These are phyloP conservation scores for Centropristis striata DNA, from an alignment of 2,113 vertebrate species.

Conservation along the genomic window DNA sequence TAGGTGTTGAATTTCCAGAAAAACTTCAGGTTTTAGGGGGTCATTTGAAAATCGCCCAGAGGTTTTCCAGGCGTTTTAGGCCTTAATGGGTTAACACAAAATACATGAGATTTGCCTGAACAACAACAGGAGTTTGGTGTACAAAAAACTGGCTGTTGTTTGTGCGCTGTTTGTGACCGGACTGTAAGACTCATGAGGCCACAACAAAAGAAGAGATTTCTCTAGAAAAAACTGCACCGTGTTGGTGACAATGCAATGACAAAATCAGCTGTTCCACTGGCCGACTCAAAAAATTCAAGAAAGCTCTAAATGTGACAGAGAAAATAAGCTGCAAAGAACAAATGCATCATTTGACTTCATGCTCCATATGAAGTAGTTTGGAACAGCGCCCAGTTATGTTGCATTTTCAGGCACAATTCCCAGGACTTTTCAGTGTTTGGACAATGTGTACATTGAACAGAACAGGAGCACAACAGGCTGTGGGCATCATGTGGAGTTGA, in stretches of 20 bases:
- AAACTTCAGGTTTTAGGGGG: too few relatives aligned
- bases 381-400: constrained; percentile 39
- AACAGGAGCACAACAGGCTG: constrained; percentile 44
- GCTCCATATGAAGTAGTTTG: constrained; percentile 50
- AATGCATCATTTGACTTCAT: constrained; percentile 52
- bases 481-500: constrained; percentile 70
- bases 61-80: too few relatives aligned
- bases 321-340: constrained; percentile 47
- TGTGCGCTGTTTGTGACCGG: constrained; percentile 37
- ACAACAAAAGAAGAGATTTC: constrained; percentile 62
- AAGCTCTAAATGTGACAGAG: constrained; percentile 40
- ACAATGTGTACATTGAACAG: constrained; percentile 76
- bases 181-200: constrained; percentile 59
- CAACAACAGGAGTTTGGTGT: constrained; percentile 48
- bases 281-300: constrained; percentile 65
- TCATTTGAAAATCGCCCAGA: too few relatives aligned
- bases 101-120: constrained; percentile 52
- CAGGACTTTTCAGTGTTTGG: constrained; percentile 55
- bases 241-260: constrained; percentile 50
- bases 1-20: too few relatives aligned
- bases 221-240: constrained; percentile 58
- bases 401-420: constrained; percentile 55
- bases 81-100: too few relatives aligned
- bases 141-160: constrained; percentile 43
- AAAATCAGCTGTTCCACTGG: constrained; percentile 52